phyloP scores from a whole-genome alignment of 2,888 invertebrate genomes.

The Pomacea canaliculata region DNA sequence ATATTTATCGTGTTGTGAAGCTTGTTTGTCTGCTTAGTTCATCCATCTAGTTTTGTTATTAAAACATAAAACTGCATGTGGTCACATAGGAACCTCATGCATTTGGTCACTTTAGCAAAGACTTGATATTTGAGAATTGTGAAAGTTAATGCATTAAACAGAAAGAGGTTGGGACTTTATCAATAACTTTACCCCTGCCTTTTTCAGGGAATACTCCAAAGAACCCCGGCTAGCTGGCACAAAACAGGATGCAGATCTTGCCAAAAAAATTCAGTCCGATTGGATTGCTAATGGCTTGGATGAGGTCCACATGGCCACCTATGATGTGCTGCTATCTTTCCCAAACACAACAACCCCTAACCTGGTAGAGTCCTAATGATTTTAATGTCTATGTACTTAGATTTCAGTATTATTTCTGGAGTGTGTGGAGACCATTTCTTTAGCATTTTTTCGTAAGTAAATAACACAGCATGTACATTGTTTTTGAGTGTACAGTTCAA shows the following conservation, averaged over 20 bases:
- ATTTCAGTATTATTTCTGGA: neutral
- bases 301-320: slow-evolving; percentile 45
- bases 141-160: neutral
- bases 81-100: neutral
- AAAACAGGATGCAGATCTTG: slow-evolving; percentile 38
- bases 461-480: neutral
- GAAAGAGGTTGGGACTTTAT: neutral
- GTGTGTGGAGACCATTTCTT: neutral
- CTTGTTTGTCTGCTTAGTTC: no score
- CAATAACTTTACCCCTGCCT: neutral
- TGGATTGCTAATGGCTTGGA: slow-evolving; percentile 47
- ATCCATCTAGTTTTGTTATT: no score
- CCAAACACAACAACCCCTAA: slow-evolving; percentile 43
- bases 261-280: slow-evolving; percentile 37
- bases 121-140: neutral
- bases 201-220: slow-evolving; percentile 40
- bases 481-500: neutral
- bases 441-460: neutral
- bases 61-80: no score
- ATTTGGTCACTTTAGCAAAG: neutral
- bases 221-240: slow-evolving; percentile 57
- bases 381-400: slow-evolving; percentile 19
- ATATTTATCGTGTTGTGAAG: no score
- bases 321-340: slow-evolving; percentile 57
- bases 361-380: slow-evolving; percentile 26